Conservation (phyloP, 2,797 vertebrate species). For the Odontamblyopus lacepedii region DNA sequence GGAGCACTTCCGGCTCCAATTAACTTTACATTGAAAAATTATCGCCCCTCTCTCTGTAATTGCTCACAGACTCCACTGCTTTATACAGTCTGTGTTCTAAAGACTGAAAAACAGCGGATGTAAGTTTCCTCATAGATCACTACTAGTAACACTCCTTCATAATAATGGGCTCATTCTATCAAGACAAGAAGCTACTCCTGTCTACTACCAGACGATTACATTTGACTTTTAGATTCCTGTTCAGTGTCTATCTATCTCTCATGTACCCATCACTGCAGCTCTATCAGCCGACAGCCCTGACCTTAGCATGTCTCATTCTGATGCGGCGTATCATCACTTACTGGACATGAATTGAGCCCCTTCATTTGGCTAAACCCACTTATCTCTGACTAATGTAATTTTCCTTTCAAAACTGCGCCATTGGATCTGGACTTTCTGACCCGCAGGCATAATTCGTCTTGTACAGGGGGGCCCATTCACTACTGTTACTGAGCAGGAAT, state of each 20-base stretch:
- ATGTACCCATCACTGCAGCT: slow-evolving; percentile 16
- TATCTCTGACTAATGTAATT: slow-evolving; percentile 57
- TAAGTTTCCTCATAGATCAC: not conserved
- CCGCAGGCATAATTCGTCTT: slow-evolving; percentile 36
- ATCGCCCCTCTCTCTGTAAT: no score
- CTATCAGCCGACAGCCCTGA: slow-evolving; percentile 36
- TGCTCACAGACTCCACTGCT: no score
- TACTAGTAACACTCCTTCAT: not conserved
- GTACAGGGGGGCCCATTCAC: slow-evolving; percentile 58
- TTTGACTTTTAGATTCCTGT: slow-evolving; percentile 26
- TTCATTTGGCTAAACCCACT: slow-evolving; percentile 39
- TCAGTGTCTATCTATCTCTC: slow-evolving; percentile 28
- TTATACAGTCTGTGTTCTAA: not conserved
- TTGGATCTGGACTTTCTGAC: slow-evolving; percentile 50
- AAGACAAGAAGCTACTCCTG: not conserved
- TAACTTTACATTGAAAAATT: no score
- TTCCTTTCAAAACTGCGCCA: slow-evolving; percentile 47
- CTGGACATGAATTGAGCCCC: slow-evolving; percentile 46
- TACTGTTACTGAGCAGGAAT: slow-evolving; percentile 56
- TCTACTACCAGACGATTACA: slow-evolving; percentile 6
- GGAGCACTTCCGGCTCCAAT: no score
- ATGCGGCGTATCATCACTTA: slow-evolving; percentile 45
- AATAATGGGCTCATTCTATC: not conserved
- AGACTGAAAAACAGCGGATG: not conserved
- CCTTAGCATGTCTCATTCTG: slow-evolving; percentile 50